These are phyloP conservation scores for Cheilosia soror DNA, from an alignment of 2,888 invertebrate species.

Conservation along the genomic window DNA sequence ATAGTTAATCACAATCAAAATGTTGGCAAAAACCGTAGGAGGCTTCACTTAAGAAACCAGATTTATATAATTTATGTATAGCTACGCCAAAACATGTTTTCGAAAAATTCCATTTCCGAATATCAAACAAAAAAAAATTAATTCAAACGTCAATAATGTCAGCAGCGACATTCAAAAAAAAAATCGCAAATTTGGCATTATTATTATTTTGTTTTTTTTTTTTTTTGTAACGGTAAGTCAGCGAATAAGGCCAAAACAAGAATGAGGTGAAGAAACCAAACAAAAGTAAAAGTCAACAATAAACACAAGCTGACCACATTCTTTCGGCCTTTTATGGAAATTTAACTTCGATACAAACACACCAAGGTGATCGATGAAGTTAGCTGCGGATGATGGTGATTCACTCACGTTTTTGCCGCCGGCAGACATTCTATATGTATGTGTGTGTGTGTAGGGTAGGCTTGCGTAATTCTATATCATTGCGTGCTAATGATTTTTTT, in stretches of 20 bases:
- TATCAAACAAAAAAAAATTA: conserved; percentile 10
- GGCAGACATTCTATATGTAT: conserved; percentile 16
- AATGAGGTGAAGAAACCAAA: conserved; percentile 42
- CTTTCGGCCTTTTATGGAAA: conserved; percentile 54
- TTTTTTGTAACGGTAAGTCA: conserved; percentile 41
- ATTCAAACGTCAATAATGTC: neutral
- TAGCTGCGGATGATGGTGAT: conserved; percentile 24
- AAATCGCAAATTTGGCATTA: conserved; percentile 28
- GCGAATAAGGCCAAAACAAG: conserved; percentile 34
- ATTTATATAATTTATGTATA: neutral
- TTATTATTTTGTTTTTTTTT: no score
- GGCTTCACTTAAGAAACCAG: neutral
- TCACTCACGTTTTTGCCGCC: conserved; percentile 27
- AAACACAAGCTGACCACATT: conserved; percentile 59
- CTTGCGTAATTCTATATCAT: conserved; percentile 28
- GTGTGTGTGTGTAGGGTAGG: no score
- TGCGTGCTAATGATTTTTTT: conserved; percentile 12
- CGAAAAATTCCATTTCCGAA: no score
- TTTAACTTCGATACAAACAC: conserved; percentile 7
- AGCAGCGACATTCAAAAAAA: neutral
- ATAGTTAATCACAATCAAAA: neutral
- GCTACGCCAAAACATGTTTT: neutral
- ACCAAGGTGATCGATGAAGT: conserved; percentile 48
- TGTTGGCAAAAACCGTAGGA: conserved; percentile 10
- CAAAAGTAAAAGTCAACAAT: conserved; percentile 64